Evolutionary conservation across 2,113 vertebrate genomes (phyloP), one percentile per base, ranked within the genome.

Genomic region (Catharus minimus): DNA sequence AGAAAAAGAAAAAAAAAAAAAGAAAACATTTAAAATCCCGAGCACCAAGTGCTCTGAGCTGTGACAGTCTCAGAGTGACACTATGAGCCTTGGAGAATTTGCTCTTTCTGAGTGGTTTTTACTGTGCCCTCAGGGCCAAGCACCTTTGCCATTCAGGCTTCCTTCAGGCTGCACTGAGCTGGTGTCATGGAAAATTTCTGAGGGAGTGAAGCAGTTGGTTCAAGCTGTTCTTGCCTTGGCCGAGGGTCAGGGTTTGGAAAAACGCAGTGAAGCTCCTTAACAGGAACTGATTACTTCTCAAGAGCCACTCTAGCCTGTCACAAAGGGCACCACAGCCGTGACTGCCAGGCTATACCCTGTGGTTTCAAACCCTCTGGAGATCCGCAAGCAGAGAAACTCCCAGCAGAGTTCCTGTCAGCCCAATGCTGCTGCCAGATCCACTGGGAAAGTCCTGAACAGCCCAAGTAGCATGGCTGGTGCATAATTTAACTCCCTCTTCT

Each of bases 101-200:
- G 3, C 7, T 84, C 7, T 69, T 86, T 74, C 46, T 58, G 52
- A 47, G 21, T 9, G 39, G 3, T 30, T 91, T 91, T 82, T 43
- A 74, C 53, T 26, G 38, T 0, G 0, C 3, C 27, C 22, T 86
- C 44, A 44, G 28, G 44, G 19, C 19, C 0, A 6, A 66, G 23
- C 0, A 38, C 17, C 13, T 91, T 57, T 23, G 32, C 55, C 2
- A 3, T 13, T 26, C 41, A 21, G 20, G 8, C 32, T 71, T 73
- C 27, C 53, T 38, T 43, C 26, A 75, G 47, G 30, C 50, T 82
- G 61, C 2, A 0, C 1, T 55, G 55, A 8, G 3, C 1, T 4
- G 61, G 20, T 7, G 5, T 26, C 43, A 28, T 1, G 3, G 56
- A n/a, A 65, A 36, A 60, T 39, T 33, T 71, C 32, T 44, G 20